Evolutionary conservation across 30 jellyfish, hydroid and myxozoan species (phyloP), one percentile per base, ranked within the genome.

Genomic region (Aurelia coerulea): DNA sequence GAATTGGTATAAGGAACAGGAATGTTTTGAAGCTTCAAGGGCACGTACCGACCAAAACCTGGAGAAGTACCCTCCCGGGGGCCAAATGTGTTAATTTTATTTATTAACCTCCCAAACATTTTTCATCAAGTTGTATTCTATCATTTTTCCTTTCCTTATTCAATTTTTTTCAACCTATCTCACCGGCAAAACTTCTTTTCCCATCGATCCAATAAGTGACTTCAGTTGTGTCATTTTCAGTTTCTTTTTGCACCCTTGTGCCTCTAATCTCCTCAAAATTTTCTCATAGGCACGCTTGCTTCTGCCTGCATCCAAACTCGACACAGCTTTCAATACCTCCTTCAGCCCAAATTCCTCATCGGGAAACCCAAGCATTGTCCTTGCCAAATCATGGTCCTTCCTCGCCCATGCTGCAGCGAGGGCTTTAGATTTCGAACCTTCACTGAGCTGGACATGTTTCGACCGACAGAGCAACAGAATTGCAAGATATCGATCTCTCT

Each of bases 341-440:
- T 87, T 87, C 51, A 87, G 41, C 11, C 78, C 87, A 78, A 87
- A 78, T 59, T 73, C 73, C 60, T 87, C 96, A n/a, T 53, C 83
- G 1, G 79, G 80, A 34, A 87, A 18, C 18, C 46, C 76, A 14
- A 87, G 80, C 96, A 87, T 29, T 8, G 80, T 31, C n/a, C 66
- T 52, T 46, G 91, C 96, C 75, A 87, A 49, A 5, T 50, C 62
- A 62, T 76, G 69, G 42, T 87, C 91, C 29, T 69, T 32, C 79
- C 96, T 78, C 2, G 96, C 90, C 90, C 90, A 87, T 5, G 96
- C 96, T 19, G 86, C 96, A 1, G 96, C 96, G 15, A 87, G 86
- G n/a, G 88, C 81, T 14, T 53, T 77, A 12, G 87, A 14, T 71
- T 79, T 87, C 29, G 91, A 78, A 19, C 81, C 66, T 17, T 78